These are phyloP conservation scores for Nesogale talazaci DNA, from an alignment of 2,113 vertebrate genomes.

Conservation along the genomic window DNA sequence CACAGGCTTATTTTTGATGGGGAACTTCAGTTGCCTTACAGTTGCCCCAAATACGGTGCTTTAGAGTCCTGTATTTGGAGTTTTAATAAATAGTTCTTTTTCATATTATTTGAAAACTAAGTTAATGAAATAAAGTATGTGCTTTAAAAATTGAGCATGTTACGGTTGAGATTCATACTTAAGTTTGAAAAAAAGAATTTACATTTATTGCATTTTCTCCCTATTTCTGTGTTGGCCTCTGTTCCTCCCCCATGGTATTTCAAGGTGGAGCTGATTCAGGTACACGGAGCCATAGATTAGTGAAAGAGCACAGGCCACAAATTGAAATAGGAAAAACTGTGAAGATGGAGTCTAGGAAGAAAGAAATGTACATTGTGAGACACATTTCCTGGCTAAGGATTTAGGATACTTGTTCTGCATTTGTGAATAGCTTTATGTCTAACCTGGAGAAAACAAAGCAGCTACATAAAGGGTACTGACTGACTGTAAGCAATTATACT, in stretches of 20 bases:
- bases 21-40: constrained; percentile 46
- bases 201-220: background rate
- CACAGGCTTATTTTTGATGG: constrained; percentile 21
- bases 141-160: background rate
- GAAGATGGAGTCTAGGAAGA: background rate
- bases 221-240: background rate
- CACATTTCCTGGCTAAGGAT: constrained; percentile 40
- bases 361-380: background rate
- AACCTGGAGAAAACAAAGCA: constrained; percentile 21
- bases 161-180: background rate
- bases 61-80: constrained; percentile 46
- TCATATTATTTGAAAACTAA: constrained; percentile 36
- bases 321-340: constrained; percentile 39
- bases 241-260: background rate
- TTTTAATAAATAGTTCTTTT: constrained; percentile 60
- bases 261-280: background rate
- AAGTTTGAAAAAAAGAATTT: constrained; percentile 33
- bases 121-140: constrained; percentile 47
- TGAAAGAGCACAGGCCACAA: constrained; percentile 46
- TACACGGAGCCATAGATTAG: background rate
- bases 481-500: background rate
- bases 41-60: background rate
- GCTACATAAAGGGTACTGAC: background rate
- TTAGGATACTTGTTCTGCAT: background rate
- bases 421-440: background rate